Evolutionary conservation across 2,888 invertebrate species (phyloP).

Genomic region (Noctua pronuba): DNA sequence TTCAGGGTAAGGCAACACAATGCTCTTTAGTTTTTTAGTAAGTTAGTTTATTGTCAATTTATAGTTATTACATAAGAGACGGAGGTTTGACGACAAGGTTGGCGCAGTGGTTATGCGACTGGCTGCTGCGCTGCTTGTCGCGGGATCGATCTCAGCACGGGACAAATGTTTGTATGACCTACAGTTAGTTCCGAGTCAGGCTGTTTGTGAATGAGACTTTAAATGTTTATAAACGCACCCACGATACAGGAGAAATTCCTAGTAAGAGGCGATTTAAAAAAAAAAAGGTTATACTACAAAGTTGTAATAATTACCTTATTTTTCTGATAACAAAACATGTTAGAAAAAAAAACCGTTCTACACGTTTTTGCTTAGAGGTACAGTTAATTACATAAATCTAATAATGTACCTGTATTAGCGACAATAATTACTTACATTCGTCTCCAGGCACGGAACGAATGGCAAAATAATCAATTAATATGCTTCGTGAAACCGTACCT

Average conservation of each 20-base stretch:
- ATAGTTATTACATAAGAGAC: not conserved
- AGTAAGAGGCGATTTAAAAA: too few relatives aligned
- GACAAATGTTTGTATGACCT: too few relatives aligned
- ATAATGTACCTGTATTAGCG: not conserved
- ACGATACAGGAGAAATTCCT: too few relatives aligned
- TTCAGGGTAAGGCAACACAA: not conserved
- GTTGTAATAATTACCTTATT: not conserved
- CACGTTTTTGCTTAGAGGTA: not conserved
- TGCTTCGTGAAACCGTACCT: constrained; percentile 37
- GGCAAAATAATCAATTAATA: constrained; percentile 53
- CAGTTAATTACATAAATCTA: constrained; percentile 2
- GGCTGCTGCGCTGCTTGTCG: too few relatives aligned
- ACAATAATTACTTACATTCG: constrained; percentile 15
- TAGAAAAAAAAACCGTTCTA: not conserved
- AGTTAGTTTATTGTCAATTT: not conserved
- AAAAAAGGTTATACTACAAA: too few relatives aligned
- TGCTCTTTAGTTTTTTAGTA: not conserved
- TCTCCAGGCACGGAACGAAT: not conserved
- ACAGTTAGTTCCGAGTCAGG: too few relatives aligned
- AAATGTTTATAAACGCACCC: too few relatives aligned
- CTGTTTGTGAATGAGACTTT: too few relatives aligned
- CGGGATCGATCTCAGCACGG: too few relatives aligned
- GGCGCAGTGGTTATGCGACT: too few relatives aligned
- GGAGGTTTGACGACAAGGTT: too few relatives aligned
- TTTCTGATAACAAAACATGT: not conserved